Percentiles rank a stretch among this genome's conserved stretches.
Conservation (phyloP, 2,113 vertebrate species). For the Podarcis cretensis region DNA sequence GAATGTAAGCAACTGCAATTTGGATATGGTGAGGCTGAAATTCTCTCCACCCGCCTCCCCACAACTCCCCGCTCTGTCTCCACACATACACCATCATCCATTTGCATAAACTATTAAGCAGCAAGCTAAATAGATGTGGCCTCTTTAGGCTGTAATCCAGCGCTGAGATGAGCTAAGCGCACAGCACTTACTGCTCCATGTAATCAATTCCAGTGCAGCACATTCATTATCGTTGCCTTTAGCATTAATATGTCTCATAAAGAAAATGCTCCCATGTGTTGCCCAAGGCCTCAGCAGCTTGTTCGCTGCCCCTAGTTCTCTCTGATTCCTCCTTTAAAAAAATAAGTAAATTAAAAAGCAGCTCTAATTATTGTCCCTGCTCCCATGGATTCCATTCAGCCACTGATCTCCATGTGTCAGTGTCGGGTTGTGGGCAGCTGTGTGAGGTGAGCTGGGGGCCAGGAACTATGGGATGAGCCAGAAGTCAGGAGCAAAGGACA, state of each 20-base stretch:
- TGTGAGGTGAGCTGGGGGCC: neutral
- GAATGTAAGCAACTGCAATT: neutral
- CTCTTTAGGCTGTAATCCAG: constrained; percentile 28
- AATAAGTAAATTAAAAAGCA: neutral
- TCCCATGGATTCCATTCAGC: neutral
- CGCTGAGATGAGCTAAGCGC: constrained; percentile 9
- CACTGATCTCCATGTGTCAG: neutral
- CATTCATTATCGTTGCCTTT: constrained; percentile 9
- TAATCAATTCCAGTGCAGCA: constrained; percentile 12
- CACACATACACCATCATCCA: neutral
- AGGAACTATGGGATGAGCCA: neutral
- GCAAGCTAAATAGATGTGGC: constrained; percentile 27
- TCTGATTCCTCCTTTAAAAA: neutral
- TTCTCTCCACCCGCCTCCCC: neutral
- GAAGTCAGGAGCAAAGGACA: neutral
- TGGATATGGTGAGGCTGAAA: neutral
- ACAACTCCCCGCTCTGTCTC: neutral
- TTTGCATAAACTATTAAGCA: constrained; percentile 33
- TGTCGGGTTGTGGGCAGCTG: neutral
- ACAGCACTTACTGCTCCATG: neutral
- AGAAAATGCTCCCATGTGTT: constrained; percentile 11
- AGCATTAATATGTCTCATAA: constrained; percentile 33
- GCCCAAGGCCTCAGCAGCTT: neutral
- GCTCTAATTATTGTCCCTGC: neutral
- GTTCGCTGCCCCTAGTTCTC: neutral